Percentiles rank a stretch among this genome's conserved stretches.
phyloP scores from a whole-genome alignment of 2,113 vertebrate species.

The Patagioenas fasciata region DNA sequence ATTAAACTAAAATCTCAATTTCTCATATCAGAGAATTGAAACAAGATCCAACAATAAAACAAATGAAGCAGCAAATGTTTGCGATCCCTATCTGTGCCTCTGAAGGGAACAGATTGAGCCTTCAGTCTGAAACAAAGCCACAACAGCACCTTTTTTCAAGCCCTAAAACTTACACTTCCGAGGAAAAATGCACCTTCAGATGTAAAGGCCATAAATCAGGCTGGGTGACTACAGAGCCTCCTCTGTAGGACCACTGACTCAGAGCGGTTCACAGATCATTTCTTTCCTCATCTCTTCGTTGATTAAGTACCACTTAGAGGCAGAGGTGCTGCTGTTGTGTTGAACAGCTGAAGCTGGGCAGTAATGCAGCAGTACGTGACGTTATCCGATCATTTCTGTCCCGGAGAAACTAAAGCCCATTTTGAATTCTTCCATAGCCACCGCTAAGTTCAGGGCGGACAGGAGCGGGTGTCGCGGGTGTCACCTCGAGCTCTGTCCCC shows the following conservation, averaged over 20 bases:
- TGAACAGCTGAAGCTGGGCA: neutral
- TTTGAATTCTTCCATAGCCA: neutral
- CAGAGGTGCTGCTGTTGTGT: neutral
- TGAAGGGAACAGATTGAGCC: neutral
- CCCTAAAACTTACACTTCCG: neutral
- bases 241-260: neutral
- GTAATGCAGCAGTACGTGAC: accelerated
- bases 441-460: neutral
- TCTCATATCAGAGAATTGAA: neutral
- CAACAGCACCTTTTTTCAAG: neutral
- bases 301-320: neutral
- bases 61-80: neutral
- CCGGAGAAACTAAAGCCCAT: neutral
- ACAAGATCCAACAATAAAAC: neutral
- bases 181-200: neutral
- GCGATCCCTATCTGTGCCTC: accelerated
- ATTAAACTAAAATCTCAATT: neutral
- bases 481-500: too few relatives aligned
- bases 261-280: accelerated
- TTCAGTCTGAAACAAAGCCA: neutral
- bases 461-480: too few relatives aligned
- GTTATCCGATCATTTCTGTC: accelerated
- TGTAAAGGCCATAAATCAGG: neutral
- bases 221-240: accelerated
- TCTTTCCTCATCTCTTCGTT: neutral